A percentile compares a stretch with the other conserved stretches of the same genome.
Conservation (phyloP, 2,888 invertebrate genomes). For the Protodeltote pygarga region DNA sequence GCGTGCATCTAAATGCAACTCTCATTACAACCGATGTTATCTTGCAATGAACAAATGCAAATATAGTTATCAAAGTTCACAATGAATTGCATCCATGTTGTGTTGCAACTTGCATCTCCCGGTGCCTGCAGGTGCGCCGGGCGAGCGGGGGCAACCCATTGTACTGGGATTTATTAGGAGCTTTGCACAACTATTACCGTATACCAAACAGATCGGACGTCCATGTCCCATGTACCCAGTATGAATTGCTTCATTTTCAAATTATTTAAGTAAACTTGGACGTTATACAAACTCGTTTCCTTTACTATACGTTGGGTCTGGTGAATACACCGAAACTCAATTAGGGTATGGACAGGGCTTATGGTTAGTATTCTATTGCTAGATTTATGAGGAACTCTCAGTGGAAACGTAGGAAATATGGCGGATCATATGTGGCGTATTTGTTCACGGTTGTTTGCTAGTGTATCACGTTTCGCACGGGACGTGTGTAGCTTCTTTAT, state of each 20-base stretch:
- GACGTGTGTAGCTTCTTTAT: slow-evolving; percentile 33
- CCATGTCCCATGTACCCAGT: slow-evolving; percentile 21
- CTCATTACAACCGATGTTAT: too few species aligned
- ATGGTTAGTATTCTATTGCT: slow-evolving; percentile 14
- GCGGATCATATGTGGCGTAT: slow-evolving; percentile 10
- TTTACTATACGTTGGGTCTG: slow-evolving; percentile 12
- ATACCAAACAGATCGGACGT: slow-evolving; percentile 34
- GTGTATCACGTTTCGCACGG: slow-evolving; percentile 22
- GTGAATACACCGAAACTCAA: slow-evolving; percentile 29
- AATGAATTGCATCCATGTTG: slow-evolving; percentile 12
- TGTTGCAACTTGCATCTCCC: slow-evolving; percentile 7
- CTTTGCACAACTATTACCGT: slow-evolving; percentile 38
- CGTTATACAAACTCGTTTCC: slow-evolving; percentile 14
- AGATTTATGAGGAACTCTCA: slow-evolving; percentile 37
- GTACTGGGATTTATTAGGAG: slow-evolving; percentile 39
- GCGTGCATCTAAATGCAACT: not conserved
- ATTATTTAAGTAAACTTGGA: slow-evolving; percentile 26
- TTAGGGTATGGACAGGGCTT: slow-evolving; percentile 38
- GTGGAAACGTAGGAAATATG: slow-evolving; percentile 34
- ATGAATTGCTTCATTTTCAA: slow-evolving; percentile 26
- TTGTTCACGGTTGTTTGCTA: slow-evolving; percentile 19
- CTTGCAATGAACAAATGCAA: slow-evolving; percentile 11
- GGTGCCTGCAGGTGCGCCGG: slow-evolving; percentile 19
- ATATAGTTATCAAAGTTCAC: slow-evolving; percentile 19
- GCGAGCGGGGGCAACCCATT: slow-evolving; percentile 17